Evolutionary conservation across 2,113 vertebrate species (phyloP).

Genomic region (Cacatua alba): DNA sequence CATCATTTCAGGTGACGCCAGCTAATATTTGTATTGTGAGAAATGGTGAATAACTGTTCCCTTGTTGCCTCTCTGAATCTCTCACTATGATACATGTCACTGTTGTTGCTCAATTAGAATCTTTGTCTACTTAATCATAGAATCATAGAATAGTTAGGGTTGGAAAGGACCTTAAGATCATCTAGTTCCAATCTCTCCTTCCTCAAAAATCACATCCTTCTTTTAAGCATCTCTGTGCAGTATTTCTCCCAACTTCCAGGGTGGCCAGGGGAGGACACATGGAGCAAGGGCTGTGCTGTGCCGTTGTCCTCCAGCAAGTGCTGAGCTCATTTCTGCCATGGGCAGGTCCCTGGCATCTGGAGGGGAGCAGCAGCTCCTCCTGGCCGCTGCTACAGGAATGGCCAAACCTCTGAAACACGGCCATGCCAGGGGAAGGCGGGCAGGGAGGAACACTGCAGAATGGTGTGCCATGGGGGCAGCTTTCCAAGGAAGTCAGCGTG

Average conservation of each 20-base stretch:
- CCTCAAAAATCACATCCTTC: not conserved
- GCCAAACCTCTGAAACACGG: not conserved
- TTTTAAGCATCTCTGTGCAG: not conserved
- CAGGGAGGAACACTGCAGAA: not conserved
- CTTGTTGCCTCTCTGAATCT: not conserved
- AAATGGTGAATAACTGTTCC: not conserved
- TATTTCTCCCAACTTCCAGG: accelerated
- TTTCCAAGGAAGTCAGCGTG: not conserved
- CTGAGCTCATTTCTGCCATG: accelerated
- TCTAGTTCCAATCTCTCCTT: not conserved
- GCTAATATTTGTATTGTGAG: not conserved
- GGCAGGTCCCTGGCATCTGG: not conserved
- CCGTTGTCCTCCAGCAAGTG: accelerated
- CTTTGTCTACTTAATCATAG: not conserved
- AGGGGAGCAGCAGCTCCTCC: not conserved
- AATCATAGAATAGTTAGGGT: too few relatives aligned
- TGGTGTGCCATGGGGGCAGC: not conserved
- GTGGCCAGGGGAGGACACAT: accelerated
- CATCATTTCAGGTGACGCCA: not conserved
- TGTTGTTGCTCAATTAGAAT: not conserved
- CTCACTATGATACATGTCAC: accelerated
- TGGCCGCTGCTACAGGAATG: not conserved
- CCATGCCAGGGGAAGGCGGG: not conserved
- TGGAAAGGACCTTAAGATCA: too few relatives aligned
- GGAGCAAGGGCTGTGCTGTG: accelerated